Conservation (phyloP, 2,113 vertebrate species). For the Pseudorhombus dupliciocellatus region DNA sequence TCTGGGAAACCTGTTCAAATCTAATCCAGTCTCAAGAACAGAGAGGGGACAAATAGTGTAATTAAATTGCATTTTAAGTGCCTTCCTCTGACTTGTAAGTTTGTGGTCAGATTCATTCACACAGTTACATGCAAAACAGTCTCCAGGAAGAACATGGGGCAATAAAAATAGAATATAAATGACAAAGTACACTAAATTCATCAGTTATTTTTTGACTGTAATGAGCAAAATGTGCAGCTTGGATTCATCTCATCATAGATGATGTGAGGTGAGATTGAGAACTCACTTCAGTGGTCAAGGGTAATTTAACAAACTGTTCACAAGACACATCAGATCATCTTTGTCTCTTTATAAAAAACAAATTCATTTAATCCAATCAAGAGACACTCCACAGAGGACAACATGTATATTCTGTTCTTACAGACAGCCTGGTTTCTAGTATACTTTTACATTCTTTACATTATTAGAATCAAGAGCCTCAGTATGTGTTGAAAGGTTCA, state of each 20-base stretch:
- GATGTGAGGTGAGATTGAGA: too few relatives aligned
- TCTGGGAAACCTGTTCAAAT: neutral
- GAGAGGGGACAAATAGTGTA: neutral
- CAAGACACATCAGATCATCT: neutral
- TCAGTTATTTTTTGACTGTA: neutral
- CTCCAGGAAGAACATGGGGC: neutral
- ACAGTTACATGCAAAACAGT: constrained; percentile 73
- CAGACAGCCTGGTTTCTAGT: constrained; percentile 50
- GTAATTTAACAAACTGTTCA: neutral
- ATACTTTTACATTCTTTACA: constrained; percentile 45
- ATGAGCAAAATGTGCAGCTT: neutral
- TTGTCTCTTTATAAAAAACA: constrained; percentile 56
- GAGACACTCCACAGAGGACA: constrained; percentile 43
- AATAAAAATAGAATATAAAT: too few relatives aligned
- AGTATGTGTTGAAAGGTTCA: constrained; percentile 27
- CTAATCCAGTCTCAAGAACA: neutral
- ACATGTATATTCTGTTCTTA: constrained; percentile 50
- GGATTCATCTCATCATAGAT: neutral
- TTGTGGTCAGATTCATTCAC: too few relatives aligned
- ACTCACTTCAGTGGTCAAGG: too few relatives aligned
- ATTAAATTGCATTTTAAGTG: neutral
- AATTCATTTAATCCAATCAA: constrained; percentile 61
- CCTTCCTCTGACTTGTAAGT: neutral
- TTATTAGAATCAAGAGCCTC: constrained; percentile 47
- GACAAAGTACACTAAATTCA: neutral